Evolutionary conservation across 2,113 vertebrate species (phyloP), one percentile per base, ranked within the genome.

Genomic region (Amphilophus citrinellus): DNA sequence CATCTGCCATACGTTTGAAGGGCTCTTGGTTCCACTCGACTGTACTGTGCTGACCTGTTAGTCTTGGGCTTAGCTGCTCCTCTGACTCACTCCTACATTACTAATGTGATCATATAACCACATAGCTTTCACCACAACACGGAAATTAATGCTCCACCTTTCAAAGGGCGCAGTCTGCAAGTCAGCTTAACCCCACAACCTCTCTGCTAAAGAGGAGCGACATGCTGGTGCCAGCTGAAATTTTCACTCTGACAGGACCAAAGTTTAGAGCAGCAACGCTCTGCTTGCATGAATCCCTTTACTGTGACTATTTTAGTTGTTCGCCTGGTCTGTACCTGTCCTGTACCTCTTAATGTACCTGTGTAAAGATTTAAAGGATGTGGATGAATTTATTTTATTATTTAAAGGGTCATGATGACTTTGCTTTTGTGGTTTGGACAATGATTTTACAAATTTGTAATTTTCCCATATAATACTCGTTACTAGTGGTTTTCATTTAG

Each of bases 51-150:
- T 83, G 83, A 81, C 80, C 73, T 71, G 62, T 66, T 83, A 68
- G 60, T 61, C 73, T 61, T 32, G 50, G 22, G 27, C 47, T 83
- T 63, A 71, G 75, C 56, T 79, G 56, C 61, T 88, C 68, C 59
- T 79, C 65, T 84, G 79, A 88, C 80, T 90, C 82, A 88, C 62
- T 87, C 53, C 35, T 87, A 61, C 65, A 92, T 91, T 87, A 91
- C 89, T 87, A 91, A 89, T 83, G 35, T 35, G 73, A 90, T 87
- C 89, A 90, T 84, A 37, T 59, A 76, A 76, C 66, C 60, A 79
- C 39, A 73, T 63, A 83, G 89, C 91, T 85, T 91, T 93, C 83
- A 84, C 58, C 37, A 68, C 82, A 65, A 75, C 77, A 68, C 88
- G 30, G 44, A 92, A 89, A 92, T 88, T 9, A 90, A 92, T 87